phyloP scores from a whole-genome alignment of 2,888 invertebrate species.

The Ellobium chinense region DNA sequence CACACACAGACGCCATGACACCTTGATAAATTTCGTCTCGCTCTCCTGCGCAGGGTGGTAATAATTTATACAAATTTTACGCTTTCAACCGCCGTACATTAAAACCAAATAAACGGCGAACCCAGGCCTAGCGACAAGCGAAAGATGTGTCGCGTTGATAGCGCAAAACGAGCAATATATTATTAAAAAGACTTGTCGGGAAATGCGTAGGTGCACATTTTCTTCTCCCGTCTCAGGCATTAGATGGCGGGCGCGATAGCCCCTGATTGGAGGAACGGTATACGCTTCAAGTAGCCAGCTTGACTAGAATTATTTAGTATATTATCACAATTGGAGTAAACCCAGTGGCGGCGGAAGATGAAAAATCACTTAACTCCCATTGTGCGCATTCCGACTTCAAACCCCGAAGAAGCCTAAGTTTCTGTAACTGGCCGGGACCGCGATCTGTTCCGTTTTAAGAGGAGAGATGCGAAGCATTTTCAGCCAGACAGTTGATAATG shows the following conservation, averaged over 20 bases:
- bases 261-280: constrained; percentile 17
- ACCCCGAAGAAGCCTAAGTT: not conserved
- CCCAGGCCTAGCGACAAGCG: not conserved
- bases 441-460: not conserved
- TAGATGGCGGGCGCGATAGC: constrained; percentile 5
- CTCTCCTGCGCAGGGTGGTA: not conserved
- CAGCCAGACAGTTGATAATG: constrained; percentile 11
- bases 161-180: not conserved
- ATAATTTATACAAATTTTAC: constrained; percentile 24
- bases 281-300: constrained; percentile 1
- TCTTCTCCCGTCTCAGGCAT: not conserved
- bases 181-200: not conserved
- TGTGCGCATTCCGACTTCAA: not conserved
- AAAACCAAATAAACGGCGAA: not conserved
- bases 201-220: not conserved
- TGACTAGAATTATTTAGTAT: constrained; percentile 2
- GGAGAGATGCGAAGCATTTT: constrained; percentile 3
- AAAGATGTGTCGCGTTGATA: not conserved
- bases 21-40: not conserved
- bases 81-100: not conserved
- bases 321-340: not conserved
- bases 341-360: not conserved
- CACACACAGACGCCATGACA: not conserved
- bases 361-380: not conserved
- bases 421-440: not conserved